Percentiles rank a stretch among this genome's conserved stretches.
phyloP scores from a whole-genome alignment of 1,140 invertebrate genomes.

The Eriosoma lanigerum region DNA sequence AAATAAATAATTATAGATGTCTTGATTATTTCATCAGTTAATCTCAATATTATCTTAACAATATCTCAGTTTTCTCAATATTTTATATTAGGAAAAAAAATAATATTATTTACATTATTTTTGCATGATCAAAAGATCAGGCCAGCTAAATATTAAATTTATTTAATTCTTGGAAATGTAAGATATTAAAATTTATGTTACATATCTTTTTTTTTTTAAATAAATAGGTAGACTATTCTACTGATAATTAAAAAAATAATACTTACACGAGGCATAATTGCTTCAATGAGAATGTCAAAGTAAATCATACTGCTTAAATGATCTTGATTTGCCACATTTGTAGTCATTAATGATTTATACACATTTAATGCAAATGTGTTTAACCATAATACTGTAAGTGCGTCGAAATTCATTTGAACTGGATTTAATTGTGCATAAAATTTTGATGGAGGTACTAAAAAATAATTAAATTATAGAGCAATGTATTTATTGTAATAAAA shows the following conservation, averaged over 20 bases:
- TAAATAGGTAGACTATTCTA: not conserved
- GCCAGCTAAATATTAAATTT: no score
- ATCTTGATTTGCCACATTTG: slow-evolving; percentile 56
- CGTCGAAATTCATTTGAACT: slow-evolving; percentile 80
- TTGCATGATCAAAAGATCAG: no score
- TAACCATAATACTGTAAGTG: slow-evolving; percentile 84
- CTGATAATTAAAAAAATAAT: not conserved
- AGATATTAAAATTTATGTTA: no score
- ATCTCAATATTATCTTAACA: no score
- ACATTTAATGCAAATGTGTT: slow-evolving; percentile 91
- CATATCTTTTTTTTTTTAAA: no score
- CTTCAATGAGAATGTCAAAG: slow-evolving; percentile 84
- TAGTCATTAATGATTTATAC: slow-evolving; percentile 68
- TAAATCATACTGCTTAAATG: slow-evolving; percentile 66
- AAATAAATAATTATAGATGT: not conserved
- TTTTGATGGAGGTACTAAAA: slow-evolving; percentile 86
- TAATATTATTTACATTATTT: no score
- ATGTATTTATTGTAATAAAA: slow-evolving; percentile 14
- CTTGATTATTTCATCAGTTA: no score
- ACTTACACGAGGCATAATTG: slow-evolving; percentile 84
- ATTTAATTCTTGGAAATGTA: no score
- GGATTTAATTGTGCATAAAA: slow-evolving; percentile 89
- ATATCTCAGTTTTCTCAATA: no score
- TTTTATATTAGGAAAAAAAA: no score
- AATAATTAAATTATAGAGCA: not conserved